phyloP scores from a whole-genome alignment of 2,888 invertebrate species.

The Diarsia mendica region DNA sequence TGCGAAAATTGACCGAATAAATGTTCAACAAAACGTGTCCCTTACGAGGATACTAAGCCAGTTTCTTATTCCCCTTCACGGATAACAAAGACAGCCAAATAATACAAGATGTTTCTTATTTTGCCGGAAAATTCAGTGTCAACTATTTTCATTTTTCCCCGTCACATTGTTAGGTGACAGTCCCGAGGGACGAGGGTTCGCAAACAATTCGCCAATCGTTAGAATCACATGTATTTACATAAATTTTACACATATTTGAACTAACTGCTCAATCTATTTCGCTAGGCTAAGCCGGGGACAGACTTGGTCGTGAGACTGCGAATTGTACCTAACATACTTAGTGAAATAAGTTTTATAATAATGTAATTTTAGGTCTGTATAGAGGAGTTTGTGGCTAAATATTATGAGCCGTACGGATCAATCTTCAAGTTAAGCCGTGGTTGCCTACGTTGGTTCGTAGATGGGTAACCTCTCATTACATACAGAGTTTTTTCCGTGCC shows the following conservation, averaged over 20 bases:
- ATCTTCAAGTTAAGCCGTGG: no score
- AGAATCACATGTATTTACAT: conserved; percentile 65
- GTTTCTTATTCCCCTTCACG: conserved; percentile 41
- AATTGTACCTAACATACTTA: conserved; percentile 1
- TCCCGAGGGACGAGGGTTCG: conserved; percentile 56
- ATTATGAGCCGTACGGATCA: no score
- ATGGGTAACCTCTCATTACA: no score
- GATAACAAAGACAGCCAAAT: conserved; percentile 55
- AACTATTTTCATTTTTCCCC: conserved; percentile 68
- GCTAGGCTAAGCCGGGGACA: conserved; percentile 1
- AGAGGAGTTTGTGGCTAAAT: no score
- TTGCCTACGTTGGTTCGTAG: no score
- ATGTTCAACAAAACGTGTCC: conserved; percentile 28
- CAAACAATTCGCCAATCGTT: conserved; percentile 66
- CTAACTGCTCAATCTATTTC: conserved; percentile 59
- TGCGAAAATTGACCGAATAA: conserved; percentile 27
- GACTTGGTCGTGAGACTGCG: not conserved
- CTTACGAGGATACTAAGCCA: conserved; percentile 17
- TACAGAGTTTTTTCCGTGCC: no score
- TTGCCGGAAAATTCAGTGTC: conserved; percentile 60
- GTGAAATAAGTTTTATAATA: not conserved
- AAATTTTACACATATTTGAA: conserved; percentile 64
- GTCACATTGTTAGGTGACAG: conserved; percentile 62
- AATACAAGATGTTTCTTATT: conserved; percentile 59
- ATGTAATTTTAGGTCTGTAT: not conserved